Conservation (phyloP, 2,888 invertebrate species). For the Heteromyza rotundicornis region DNA sequence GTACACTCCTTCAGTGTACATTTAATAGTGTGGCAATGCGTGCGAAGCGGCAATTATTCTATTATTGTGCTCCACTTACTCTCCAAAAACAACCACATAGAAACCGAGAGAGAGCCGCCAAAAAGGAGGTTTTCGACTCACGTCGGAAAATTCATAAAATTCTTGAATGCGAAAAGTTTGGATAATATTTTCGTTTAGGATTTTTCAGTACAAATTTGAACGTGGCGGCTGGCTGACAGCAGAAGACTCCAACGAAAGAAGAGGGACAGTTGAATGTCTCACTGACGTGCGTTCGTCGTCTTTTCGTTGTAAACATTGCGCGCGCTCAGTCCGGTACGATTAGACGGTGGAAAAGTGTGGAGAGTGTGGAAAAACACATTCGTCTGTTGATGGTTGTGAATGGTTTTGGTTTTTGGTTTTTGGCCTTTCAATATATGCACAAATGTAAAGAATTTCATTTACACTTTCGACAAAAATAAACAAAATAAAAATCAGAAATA, state of each 20-base stretch:
- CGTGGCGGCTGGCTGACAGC: constrained; percentile 40
- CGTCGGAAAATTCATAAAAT: background rate
- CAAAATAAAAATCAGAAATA: constrained; percentile 1
- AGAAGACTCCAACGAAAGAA: constrained; percentile 13
- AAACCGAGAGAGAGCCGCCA: background rate
- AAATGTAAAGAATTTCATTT: background rate
- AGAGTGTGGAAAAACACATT: background rate
- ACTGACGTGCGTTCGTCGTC: too few relatives aligned
- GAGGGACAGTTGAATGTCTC: background rate
- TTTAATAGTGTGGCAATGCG: too few relatives aligned
- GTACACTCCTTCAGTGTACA: too few relatives aligned
- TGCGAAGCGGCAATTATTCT: background rate
- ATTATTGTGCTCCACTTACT: too few relatives aligned
- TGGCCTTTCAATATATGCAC: background rate
- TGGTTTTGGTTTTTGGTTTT: background rate
- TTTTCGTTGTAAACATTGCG: background rate
- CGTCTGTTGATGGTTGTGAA: background rate
- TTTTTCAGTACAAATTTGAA: constrained; percentile 47
- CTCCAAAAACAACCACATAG: background rate
- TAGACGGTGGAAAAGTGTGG: background rate
- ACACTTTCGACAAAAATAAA: background rate
- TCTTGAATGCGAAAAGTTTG: constrained; percentile 44
- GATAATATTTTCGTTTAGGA: constrained; percentile 34
- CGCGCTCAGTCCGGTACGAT: too few relatives aligned
- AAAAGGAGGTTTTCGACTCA: background rate